These are phyloP conservation scores for Oostethus manadensis DNA, from an alignment of 2,113 vertebrate species.

Conservation along the genomic window DNA sequence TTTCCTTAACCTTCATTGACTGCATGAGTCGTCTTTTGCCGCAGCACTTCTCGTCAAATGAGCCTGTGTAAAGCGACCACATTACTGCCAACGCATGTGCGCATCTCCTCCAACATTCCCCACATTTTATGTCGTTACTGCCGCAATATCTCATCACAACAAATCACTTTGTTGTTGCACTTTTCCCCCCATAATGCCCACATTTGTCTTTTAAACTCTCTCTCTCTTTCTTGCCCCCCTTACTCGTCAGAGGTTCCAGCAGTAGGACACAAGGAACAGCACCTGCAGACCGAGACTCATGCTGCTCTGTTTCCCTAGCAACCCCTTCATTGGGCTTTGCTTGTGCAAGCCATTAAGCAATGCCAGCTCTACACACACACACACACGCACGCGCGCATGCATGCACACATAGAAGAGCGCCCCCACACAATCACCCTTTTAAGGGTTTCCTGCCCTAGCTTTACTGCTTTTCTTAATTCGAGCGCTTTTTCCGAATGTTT, in stretches of 20 bases:
- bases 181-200: neutral
- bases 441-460: slow-evolving; percentile 45
- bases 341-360: slow-evolving; percentile 65
- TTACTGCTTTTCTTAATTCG: slow-evolving; percentile 8
- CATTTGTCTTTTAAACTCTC: slow-evolving; percentile 1
- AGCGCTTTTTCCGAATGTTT: slow-evolving; percentile 33
- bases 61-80: neutral
- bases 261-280: slow-evolving; percentile 63
- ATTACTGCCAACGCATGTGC: neutral
- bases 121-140: neutral
- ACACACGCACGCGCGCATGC: slow-evolving; percentile 18
- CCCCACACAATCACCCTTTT: slow-evolving; percentile 44
- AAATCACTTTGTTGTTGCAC: neutral
- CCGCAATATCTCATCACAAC: neutral
- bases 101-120: neutral
- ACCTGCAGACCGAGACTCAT: slow-evolving; percentile 69
- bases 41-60: neutral
- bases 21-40: neutral
- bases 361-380: slow-evolving; percentile 50
- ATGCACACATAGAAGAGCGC: slow-evolving; percentile 29
- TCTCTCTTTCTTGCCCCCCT: slow-evolving; percentile 6
- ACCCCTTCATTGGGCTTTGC: slow-evolving; percentile 63
- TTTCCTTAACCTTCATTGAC: neutral
- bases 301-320: slow-evolving; percentile 73
- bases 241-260: slow-evolving; percentile 56